Evolutionary conservation across 2,797 vertebrate species (phyloP).

Genomic region (Eulemur mongoz): DNA sequence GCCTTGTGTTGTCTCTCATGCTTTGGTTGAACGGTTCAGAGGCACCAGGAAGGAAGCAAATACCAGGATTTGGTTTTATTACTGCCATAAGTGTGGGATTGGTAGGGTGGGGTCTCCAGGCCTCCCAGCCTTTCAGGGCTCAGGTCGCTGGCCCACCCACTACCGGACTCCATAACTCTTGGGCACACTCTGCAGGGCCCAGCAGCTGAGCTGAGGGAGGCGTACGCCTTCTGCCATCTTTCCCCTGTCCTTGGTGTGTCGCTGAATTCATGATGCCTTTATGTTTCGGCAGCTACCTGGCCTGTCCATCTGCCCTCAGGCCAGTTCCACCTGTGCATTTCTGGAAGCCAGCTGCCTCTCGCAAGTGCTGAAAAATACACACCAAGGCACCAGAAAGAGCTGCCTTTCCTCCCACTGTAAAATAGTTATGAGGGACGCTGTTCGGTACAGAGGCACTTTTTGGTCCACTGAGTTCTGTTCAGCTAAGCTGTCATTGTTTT

Average conservation of each 20-base stretch:
- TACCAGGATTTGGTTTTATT: not conserved
- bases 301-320: not conserved
- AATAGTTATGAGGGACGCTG: not conserved
- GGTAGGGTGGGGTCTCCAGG: no score
- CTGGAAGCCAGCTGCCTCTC: not conserved
- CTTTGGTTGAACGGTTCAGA: not conserved
- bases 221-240: accelerated
- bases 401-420: not conserved
- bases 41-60: no score
- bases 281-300: not conserved
- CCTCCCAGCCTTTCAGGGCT: not conserved
- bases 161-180: not conserved
- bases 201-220: accelerated
- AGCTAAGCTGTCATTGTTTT: not conserved
- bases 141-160: no score
- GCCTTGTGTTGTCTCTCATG: not conserved
- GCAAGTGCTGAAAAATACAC: not conserved
- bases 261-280: not conserved
- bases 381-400: not conserved
- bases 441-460: not conserved
- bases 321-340: not conserved
- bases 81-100: not conserved
- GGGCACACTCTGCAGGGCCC: accelerated
- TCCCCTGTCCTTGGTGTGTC: not conserved
- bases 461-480: not conserved